Evolutionary conservation across 1,140 invertebrate species (phyloP).

Genomic region (Probaryconus sp.): DNA sequence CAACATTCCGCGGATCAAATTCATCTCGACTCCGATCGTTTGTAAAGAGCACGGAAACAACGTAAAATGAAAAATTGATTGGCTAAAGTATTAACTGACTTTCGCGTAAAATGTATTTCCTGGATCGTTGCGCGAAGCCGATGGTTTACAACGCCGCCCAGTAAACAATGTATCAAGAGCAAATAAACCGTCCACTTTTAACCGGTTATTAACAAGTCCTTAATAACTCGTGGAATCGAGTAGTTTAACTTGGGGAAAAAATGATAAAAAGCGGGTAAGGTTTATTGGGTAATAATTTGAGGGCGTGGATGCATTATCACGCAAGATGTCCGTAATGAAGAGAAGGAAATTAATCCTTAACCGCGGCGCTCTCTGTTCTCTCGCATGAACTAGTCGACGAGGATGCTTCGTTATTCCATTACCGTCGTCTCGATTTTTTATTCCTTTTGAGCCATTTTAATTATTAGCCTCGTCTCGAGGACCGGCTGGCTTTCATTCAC

Average conservation of each 20-base stretch:
- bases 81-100: no score
- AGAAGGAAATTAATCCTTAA: conserved; percentile 31
- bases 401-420: conserved; percentile 61
- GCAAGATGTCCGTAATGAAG: conserved; percentile 37
- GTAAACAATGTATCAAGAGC: conserved; percentile 22
- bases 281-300: conserved; percentile 41
- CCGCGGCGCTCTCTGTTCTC: conserved; percentile 35
- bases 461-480: conserved; percentile 53
- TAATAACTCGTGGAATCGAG: background rate
- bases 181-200: conserved; percentile 25
- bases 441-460: conserved; percentile 39
- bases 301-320: conserved; percentile 32
- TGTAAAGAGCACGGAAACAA: no score
- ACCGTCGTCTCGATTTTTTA: conserved; percentile 33
- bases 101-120: no score
- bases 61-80: no score
- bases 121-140: no score
- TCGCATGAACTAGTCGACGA: conserved; percentile 51
- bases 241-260: conserved; percentile 1
- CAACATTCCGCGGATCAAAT: no score
- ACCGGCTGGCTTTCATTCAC: conserved; percentile 27
- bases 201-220: conserved; percentile 35
- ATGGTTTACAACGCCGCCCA: conserved; percentile 14
- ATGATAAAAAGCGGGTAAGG: conserved; percentile 14
- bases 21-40: no score